Base-by-base conservation (phyloP, 2,797 vertebrate genomes). In the Hippoglossus hippoglossus region DNA sequence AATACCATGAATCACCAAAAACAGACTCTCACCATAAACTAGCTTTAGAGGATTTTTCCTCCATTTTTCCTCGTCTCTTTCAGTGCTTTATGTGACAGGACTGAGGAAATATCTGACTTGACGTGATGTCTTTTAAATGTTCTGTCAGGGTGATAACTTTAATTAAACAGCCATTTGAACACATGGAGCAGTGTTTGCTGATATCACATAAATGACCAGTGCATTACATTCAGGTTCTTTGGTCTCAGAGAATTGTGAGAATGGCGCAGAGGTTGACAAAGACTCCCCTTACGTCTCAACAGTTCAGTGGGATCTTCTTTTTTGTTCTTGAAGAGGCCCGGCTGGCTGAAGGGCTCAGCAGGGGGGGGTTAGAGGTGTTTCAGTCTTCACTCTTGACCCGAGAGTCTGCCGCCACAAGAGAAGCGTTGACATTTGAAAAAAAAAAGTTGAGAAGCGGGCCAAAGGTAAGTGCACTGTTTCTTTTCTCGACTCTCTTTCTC, bases 331-430 rank as follows among this genome's bases (percentile, higher is more conserved):
- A 4, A 15, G 54, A 63, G 58, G 51, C 26, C 57, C 19, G 16
- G 22, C 3, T 55, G 28, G 50, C 7, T 28, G 13, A 15, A 62
- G 44, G 79, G 62, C 63, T 62, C 25, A 44, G 46, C 10, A 5
- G 6, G 26, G 26, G 26, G 51, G 36, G 3, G 16, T 46, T 49
- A 55, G 19, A 70, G 60, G 28, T 66, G 72, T 78, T 73, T 83
- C 72, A 77, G 22, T 83, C 46, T 85, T 80, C 61, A 46, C 67
- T 73, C 68, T 80, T 87, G 88, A 90, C 86, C 86, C 76, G 63
- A 63, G 65, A 65, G 31, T 21, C 53, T 65, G 54, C 16, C 76
- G 86, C 82, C 75, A 63, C 82, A 84, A 80, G 63, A 83, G 67
- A 87, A 73, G 54, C 6, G 21, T 53, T 85, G 82, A 88, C 84